Percentiles rank a stretch among this genome's conserved stretches.
phyloP scores from a whole-genome alignment of 2,797 vertebrate genomes.

The Chloroceryle amazona region DNA sequence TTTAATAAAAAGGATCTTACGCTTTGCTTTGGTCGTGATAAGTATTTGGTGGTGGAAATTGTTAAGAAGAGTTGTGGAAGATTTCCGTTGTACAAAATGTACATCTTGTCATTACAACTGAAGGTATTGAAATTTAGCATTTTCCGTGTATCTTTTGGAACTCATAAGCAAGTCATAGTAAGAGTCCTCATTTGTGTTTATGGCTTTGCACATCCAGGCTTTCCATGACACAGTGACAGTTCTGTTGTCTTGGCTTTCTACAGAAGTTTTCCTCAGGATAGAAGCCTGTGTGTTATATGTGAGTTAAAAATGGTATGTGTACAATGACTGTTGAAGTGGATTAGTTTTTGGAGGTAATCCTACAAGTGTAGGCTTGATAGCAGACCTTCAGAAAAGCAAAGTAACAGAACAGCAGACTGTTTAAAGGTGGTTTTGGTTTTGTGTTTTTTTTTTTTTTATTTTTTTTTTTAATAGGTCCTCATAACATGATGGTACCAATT shows the following conservation, averaged over 20 bases:
- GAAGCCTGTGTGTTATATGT: background rate
- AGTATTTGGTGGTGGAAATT: background rate
- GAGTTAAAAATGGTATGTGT: background rate
- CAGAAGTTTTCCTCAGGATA: background rate
- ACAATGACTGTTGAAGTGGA: fast-evolving
- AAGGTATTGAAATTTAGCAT: background rate
- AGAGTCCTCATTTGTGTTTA: background rate
- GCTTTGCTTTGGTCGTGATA: background rate
- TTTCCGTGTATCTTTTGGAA: background rate
- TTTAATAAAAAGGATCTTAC: background rate
- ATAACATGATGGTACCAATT: background rate
- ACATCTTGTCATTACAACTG: fast-evolving
- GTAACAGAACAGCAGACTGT: background rate
- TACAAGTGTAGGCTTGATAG: background rate
- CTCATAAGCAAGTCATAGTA: background rate
- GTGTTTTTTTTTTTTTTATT: background rate
- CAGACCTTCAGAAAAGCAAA: background rate
- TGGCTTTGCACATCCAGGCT: background rate
- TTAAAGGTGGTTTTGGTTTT: background rate
- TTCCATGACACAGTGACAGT: background rate
- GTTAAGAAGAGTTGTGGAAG: background rate
- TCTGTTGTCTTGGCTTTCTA: background rate
- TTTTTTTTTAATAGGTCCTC: background rate
- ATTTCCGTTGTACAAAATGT: fast-evolving
- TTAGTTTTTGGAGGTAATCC: background rate